Percentiles rank a stretch among this genome's conserved stretches.
Evolutionary conservation across 2,888 invertebrate species (phyloP).

Genomic region (Spodoptera picta): DNA sequence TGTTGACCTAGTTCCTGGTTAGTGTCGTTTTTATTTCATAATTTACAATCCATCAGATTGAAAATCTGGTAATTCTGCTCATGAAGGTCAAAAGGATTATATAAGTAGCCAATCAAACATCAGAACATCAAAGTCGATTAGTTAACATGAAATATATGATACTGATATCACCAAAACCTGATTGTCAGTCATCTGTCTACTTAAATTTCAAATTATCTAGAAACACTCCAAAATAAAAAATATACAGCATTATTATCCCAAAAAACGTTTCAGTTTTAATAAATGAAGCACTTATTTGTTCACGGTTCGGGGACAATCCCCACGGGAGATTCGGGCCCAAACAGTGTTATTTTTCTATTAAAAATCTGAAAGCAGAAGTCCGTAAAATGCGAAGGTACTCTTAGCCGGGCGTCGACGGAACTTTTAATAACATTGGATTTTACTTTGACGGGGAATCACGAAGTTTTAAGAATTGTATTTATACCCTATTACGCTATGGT

Average conservation of each 20-base stretch:
- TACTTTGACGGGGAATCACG: conserved; percentile 22
- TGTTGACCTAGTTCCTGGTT: neutral
- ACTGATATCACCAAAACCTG: no score
- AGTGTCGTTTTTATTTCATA: neutral
- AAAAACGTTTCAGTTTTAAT: conserved; percentile 14
- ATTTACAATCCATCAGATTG: neutral
- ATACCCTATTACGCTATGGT: neutral
- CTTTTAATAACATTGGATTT: conserved; percentile 55
- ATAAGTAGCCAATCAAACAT: no score
- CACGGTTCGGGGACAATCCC: conserved; percentile 21
- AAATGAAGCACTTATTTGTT: conserved; percentile 9
- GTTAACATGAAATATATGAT: no score
- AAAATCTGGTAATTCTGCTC: no score
- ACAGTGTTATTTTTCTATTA: conserved; percentile 47
- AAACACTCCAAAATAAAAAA: no score
- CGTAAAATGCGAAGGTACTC: conserved; percentile 46
- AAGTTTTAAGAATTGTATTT: conserved; percentile 32
- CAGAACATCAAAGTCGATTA: no score
- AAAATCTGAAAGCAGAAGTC: conserved; percentile 46
- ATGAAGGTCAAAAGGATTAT: no score
- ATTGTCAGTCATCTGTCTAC: no score
- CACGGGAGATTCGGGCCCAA: conserved; percentile 19
- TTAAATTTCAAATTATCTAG: no score
- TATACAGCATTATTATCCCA: no score
- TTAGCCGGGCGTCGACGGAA: conserved; percentile 31